phyloP scores from a whole-genome alignment of 2,888 invertebrate species.

The Acholoe squamosa region DNA sequence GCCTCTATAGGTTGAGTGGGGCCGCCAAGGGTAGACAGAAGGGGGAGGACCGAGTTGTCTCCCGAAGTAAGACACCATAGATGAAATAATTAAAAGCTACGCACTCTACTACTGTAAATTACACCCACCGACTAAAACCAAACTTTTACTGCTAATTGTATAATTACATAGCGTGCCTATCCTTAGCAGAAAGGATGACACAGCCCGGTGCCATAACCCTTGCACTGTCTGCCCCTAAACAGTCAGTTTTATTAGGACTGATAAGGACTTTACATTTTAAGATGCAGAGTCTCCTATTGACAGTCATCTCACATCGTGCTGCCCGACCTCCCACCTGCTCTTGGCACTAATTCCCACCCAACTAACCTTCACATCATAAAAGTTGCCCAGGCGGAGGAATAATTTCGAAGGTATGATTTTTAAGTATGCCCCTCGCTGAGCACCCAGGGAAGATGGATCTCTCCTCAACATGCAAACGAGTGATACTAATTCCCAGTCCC shows the following conservation, averaged over 20 bases:
- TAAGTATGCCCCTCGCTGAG: slow-evolving; percentile 63
- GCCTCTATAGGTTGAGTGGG: slow-evolving; percentile 17
- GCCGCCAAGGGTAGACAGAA: background rate
- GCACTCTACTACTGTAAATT: background rate
- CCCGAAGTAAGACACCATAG: background rate
- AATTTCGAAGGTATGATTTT: slow-evolving; percentile 64
- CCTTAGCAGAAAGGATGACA: background rate
- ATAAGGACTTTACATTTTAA: background rate
- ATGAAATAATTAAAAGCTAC: background rate
- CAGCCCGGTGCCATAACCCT: background rate
- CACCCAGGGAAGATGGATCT: slow-evolving; percentile 44
- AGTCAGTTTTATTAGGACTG: background rate
- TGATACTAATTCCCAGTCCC: slow-evolving; percentile 44
- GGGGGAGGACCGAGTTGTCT: background rate
- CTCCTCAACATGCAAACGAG: slow-evolving; percentile 45
- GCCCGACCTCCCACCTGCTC: background rate
- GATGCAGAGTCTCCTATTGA: background rate
- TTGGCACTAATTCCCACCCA: background rate
- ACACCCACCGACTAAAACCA: background rate
- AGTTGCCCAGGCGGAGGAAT: slow-evolving; percentile 40
- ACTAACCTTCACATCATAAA: slow-evolving; percentile 43
- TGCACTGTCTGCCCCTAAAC: background rate
- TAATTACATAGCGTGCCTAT: background rate
- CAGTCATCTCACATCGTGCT: background rate
- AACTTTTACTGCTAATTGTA: slow-evolving; percentile 18